A percentile compares a stretch with the other conserved stretches of the same genome.
Evolutionary conservation across 2,113 vertebrate species (phyloP).

Genomic region (Chaetorhynchus papuensis): DNA sequence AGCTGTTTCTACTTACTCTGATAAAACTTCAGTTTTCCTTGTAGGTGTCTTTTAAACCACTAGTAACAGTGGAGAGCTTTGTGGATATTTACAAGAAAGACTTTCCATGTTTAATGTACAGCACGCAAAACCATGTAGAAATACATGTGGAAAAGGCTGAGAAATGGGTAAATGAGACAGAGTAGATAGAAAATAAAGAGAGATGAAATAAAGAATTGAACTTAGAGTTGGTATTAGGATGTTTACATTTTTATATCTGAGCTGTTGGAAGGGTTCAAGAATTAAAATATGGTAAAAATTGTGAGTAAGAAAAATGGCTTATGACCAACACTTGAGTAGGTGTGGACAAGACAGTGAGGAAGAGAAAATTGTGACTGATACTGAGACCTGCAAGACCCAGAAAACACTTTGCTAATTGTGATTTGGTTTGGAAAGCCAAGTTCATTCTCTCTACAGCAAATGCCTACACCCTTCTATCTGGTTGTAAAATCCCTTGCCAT

Average conservation of each 20-base stretch:
- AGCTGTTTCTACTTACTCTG: not conserved
- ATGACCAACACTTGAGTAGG: not conserved
- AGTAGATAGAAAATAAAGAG: not conserved
- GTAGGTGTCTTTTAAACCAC: not conserved
- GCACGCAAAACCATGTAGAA: not conserved
- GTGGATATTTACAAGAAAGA: not conserved
- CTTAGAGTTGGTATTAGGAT: not conserved
- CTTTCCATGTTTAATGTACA: not conserved
- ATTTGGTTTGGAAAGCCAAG: not conserved
- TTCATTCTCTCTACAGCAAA: not conserved
- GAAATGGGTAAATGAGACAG: not conserved
- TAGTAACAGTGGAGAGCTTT: not conserved
- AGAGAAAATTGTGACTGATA: not conserved
- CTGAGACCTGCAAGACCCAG: not conserved
- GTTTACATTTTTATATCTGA: not conserved
- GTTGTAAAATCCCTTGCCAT: not conserved
- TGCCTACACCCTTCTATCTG: not conserved
- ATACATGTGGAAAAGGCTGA: not conserved
- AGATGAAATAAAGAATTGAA: not conserved
- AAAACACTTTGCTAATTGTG: not conserved
- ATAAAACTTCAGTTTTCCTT: not conserved
- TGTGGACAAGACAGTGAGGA: not conserved
- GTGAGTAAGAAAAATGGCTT: not conserved
- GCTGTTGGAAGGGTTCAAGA: not conserved
- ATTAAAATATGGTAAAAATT: not conserved